Evolutionary conservation across 2,797 vertebrate genomes (phyloP).

Genomic region (Danio choprae): DNA sequence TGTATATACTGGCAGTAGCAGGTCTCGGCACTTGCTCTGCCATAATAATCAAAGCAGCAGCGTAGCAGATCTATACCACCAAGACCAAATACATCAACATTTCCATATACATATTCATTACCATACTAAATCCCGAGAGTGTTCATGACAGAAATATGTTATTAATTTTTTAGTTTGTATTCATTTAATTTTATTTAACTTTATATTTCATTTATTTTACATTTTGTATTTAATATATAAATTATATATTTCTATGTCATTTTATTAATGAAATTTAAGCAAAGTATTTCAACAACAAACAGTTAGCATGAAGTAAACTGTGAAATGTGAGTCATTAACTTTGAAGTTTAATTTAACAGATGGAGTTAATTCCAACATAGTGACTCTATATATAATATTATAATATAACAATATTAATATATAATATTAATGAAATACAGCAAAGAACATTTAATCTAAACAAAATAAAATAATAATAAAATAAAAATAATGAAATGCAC

Average conservation of each 20-base stretch:
- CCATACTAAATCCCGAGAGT: too few species aligned
- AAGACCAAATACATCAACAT: too few species aligned
- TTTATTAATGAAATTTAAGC: neutral
- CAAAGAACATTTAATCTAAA: neutral
- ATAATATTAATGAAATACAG: neutral
- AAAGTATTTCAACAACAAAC: neutral
- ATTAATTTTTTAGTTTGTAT: too few species aligned
- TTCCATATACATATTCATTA: too few species aligned
- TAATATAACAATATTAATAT: too few species aligned
- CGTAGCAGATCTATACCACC: too few species aligned
- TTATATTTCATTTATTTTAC: neutral
- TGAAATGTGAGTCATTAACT: neutral
- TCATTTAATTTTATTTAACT: neutral
- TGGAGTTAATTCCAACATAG: neutral
- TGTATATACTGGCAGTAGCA: too few species aligned
- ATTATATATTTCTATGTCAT: neutral
- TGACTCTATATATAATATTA: too few species aligned
- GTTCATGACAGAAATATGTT: too few species aligned
- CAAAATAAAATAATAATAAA: neutral
- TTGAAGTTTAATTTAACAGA: neutral
- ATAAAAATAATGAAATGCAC: too few species aligned
- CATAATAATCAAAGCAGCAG: too few species aligned
- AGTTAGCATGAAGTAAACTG: neutral
- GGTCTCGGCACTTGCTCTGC: too few species aligned
- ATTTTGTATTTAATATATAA: neutral